Percentiles rank a stretch among this genome's conserved stretches.
Evolutionary conservation across 2,113 vertebrate species (phyloP).

Genomic region (Ptilonorhynchus violaceus): DNA sequence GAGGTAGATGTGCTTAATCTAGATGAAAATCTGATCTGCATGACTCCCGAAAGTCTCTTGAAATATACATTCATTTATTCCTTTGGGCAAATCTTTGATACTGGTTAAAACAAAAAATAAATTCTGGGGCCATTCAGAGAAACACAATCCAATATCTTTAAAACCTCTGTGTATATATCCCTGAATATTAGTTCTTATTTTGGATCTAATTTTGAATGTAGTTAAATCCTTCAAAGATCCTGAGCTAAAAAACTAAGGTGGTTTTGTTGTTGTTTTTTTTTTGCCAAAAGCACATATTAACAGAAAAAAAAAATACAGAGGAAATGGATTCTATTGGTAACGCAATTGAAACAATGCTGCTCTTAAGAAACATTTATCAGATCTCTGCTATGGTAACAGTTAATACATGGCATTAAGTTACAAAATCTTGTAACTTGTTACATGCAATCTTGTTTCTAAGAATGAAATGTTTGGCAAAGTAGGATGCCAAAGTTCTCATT

Average conservation of each 20-base stretch:
- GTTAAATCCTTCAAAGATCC: neutral
- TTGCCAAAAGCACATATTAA: neutral
- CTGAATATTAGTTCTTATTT: neutral
- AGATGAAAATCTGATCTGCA: neutral
- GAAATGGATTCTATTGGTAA: neutral
- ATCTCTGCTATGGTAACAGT: neutral
- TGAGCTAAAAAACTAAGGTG: neutral
- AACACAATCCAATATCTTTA: neutral
- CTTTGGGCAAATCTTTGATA: neutral
- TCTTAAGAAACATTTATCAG: neutral
- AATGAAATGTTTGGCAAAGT: neutral
- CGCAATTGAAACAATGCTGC: neutral
- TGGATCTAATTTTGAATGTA: neutral
- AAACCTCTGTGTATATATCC: neutral
- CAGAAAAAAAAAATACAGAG: neutral
- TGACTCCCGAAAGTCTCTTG: neutral
- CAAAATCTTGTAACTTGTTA: neutral
- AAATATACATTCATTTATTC: neutral
- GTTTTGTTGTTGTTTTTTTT: neutral
- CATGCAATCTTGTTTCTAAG: neutral
- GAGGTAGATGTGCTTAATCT: neutral
- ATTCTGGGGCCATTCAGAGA: neutral
- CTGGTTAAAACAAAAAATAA: neutral
- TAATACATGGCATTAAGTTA: neutral
- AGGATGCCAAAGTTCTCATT: neutral